These are phyloP conservation scores for Teleopsis dalmanni DNA, from an alignment of 1,140 invertebrate genomes.

Conservation along the genomic window DNA sequence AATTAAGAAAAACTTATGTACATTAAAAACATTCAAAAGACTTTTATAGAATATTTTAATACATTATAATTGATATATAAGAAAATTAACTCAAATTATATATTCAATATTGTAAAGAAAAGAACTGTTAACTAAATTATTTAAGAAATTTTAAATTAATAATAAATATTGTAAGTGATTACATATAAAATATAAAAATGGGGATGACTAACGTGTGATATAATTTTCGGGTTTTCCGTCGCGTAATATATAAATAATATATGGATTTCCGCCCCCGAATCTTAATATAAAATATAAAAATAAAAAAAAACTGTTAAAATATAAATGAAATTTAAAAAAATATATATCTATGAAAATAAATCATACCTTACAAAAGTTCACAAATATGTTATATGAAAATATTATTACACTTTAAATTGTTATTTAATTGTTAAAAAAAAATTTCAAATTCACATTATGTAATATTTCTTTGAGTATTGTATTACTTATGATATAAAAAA, in stretches of 20 bases:
- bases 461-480: too few relatives aligned
- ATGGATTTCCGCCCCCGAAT: conserved; percentile 42
- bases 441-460: too few relatives aligned
- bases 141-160: neutral
- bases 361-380: too few relatives aligned
- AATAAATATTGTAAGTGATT: conserved; percentile 3
- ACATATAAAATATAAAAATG: conserved; percentile 19
- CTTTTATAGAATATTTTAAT: too few relatives aligned
- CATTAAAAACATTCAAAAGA: too few relatives aligned
- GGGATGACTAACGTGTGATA: conserved; percentile 31
- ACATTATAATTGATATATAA: too few relatives aligned
- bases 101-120: conserved; percentile 1
- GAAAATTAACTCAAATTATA: too few relatives aligned
- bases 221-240: conserved; percentile 30
- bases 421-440: too few relatives aligned
- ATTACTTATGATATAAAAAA: too few relatives aligned
- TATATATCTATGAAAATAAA: conserved; percentile 13
- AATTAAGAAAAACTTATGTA: too few relatives aligned
- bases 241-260: conserved; percentile 23
- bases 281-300: conserved; percentile 22
- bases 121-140: neutral
- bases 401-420: too few relatives aligned
- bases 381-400: too few relatives aligned
- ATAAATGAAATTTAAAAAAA: conserved; percentile 18
- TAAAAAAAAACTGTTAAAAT: conserved; percentile 8